Percentiles rank a stretch among this genome's conserved stretches.
Evolutionary conservation across 2,888 invertebrate genomes (phyloP).

Genomic region (Bellardia bayeri): DNA sequence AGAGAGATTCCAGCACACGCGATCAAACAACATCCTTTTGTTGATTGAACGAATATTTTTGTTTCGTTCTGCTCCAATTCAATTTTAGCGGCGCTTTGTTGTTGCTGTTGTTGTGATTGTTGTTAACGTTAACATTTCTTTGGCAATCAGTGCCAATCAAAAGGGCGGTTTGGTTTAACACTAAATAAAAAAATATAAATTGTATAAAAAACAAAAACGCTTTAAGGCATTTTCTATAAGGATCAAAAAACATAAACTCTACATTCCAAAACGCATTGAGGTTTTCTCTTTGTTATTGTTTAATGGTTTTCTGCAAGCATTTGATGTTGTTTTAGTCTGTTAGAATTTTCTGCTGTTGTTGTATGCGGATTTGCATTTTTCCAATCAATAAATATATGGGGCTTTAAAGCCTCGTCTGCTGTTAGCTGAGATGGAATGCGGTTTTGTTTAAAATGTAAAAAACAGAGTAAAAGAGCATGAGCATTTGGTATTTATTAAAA

Average conservation of each 20-base stretch:
- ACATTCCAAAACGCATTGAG: slow-evolving; percentile 11
- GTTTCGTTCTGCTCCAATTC: slow-evolving; percentile 26
- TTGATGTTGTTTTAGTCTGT: neutral
- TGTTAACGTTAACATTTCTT: slow-evolving; percentile 10
- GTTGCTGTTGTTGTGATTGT: neutral
- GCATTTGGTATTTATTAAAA: slow-evolving; percentile 10
- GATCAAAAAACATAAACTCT: slow-evolving; percentile 30
- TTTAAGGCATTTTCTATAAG: slow-evolving; percentile 12
- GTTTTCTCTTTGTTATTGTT: neutral
- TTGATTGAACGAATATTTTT: slow-evolving; percentile 18
- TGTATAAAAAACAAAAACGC: neutral
- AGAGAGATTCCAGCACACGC: slow-evolving; percentile 10
- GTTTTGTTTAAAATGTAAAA: slow-evolving; percentile 31
- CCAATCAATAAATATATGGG: slow-evolving; percentile 45
- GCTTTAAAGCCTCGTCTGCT: slow-evolving; percentile 5
- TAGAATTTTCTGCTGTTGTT: neutral
- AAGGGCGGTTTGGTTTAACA: slow-evolving; percentile 5
- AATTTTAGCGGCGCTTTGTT: neutral
- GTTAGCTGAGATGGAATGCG: neutral
- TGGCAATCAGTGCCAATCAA: slow-evolving; percentile 42
- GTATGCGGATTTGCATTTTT: slow-evolving; percentile 23
- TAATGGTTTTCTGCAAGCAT: neutral
- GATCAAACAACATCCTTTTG: slow-evolving; percentile 20
- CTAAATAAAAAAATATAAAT: neutral
- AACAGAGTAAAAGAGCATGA: neutral